phyloP scores from a whole-genome alignment of 2,888 invertebrate species.

The Drosophila borborema region DNA sequence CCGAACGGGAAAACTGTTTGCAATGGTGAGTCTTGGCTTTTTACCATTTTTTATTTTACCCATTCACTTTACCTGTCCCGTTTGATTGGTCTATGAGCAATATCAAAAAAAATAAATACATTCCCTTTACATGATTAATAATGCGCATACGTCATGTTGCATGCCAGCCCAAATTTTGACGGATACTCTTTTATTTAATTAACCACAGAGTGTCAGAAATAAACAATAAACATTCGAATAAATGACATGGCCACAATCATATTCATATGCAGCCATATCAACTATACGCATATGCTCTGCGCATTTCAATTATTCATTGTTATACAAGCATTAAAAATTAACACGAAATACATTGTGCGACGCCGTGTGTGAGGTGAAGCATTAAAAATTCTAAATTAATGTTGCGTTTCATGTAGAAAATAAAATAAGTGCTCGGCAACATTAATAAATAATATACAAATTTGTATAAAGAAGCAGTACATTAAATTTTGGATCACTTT shows the following conservation, averaged over 20 bases:
- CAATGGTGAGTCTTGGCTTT: slow-evolving; percentile 82
- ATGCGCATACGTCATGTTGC: slow-evolving; percentile 22
- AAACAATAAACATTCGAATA: slow-evolving; percentile 1
- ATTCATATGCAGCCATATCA: not conserved
- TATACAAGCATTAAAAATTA: not conserved
- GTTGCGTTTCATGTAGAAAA: not conserved
- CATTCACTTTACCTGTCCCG: slow-evolving; percentile 6
- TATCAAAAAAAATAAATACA: slow-evolving; percentile 9
- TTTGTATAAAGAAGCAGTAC: not conserved
- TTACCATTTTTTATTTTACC: not conserved
- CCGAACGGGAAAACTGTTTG: slow-evolving; percentile 84
- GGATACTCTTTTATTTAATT: slow-evolving; percentile 46
- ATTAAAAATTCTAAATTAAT: slow-evolving; percentile 1
- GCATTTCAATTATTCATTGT: not conserved
- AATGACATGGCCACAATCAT: slow-evolving; percentile 4
- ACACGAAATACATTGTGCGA: not conserved
- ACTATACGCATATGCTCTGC: not conserved
- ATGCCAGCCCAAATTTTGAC: not conserved
- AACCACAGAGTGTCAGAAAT: slow-evolving; percentile 44
- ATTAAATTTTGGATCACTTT: too few species aligned
- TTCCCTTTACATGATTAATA: slow-evolving; percentile 35
- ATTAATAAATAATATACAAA: not conserved
- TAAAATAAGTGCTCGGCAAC: too few species aligned
- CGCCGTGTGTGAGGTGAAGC: not conserved
- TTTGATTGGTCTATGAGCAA: not conserved